Base-by-base conservation (phyloP, 2,888 invertebrate species). In the Gastrophysa polygoni region DNA sequence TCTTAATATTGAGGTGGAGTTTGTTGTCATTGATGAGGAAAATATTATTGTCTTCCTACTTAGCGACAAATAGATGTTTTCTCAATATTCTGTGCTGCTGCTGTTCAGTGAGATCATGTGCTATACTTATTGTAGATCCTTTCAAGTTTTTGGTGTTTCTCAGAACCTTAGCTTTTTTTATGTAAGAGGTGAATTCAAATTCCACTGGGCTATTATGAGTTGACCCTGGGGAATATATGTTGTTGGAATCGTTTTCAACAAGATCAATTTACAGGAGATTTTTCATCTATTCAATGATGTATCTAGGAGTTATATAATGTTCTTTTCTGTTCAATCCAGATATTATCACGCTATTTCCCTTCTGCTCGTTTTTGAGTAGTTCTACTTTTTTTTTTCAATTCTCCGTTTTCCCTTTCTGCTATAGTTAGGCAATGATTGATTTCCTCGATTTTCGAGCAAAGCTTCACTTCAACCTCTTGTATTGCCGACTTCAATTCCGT, bases 1-100 rank as follows among this genome's bases (percentile, higher is more conserved):
- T 50, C 17, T 18, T 14, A 50, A 29, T 50, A 50, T 50, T 29
- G 7, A 50, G 8, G 50, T 50, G 49, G 14, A 49, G 49, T 49
- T 16, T 49, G n/a, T 49, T 49, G 16, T 49, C 24, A 8, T 16
- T 49, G 14, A 49, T 28, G 49, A 16, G 24, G 16, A 24, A 49
- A 10, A 16, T 28, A 8, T 49, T 49, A 28, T 28, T 49, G 14
- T 49, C 49, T n/a, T 24, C 24, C 20, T 47, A 20, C 20, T 47
- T 20, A 18, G 47, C 47, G 21, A 18, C 14, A 10, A 20, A 18
- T 3, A 48, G 21, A 11, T 48, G 21, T n/a, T 48, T 48, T 11
- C 24, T 3, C 10, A 48, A 11, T 10, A 48, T 48, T 48, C 10
- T 48, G 14, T 8, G 14, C 21, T 48, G 7, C 21, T 48, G 48